Base-by-base conservation (phyloP, 2,888 invertebrate species). In the Tetragonula carbonaria region DNA sequence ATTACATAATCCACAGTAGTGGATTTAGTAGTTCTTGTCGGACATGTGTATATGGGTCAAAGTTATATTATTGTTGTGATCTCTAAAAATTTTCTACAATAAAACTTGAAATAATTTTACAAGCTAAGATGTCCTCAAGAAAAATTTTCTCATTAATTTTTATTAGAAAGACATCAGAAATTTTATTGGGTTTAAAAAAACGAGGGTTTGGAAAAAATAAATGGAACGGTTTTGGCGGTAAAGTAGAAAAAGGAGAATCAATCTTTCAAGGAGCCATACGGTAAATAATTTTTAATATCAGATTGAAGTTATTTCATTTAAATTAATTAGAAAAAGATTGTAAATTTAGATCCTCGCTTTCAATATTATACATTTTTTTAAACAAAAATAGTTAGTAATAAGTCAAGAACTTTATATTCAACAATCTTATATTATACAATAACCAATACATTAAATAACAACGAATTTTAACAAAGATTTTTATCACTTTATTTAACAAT, bases 181-280 rank as follows among this genome's bases (percentile, higher is more conserved):
- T 97, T 86, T 95, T 97, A 59, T 94, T 97, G 45, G 97, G 97
- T 0, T 93, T 95, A 38, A 97, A 97, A 93, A 97, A 97, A 92
- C 95, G 97, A 80, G 97, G 97, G 53, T 96, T 97, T 90, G 97
- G 97, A 8, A 91, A 94, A 55, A 96, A 96, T 75, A 96, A 96
- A 90, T 97, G 97, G 97, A 97, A 97, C 93, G 97, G 97, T 85
- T 97, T 97, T 95, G 97, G 97, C 82, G 97, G 97, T 28, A 97
- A 97, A 95, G 96, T 97, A 2, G 96, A 97, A 92, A 91, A 93
- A 0, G 96, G 96, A 67, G 97, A 97, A 95, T 95, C 95, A 1
- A 95, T 97, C 70, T 78, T 95, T 23, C 95, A 96, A 66, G 97
- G 96, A 71, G 97, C 97, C 8, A 94, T 95, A 8, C 95, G 97